Evolutionary conservation across 2,797 vertebrate genomes (phyloP).

Genomic region (Gallinago nigripennis): DNA sequence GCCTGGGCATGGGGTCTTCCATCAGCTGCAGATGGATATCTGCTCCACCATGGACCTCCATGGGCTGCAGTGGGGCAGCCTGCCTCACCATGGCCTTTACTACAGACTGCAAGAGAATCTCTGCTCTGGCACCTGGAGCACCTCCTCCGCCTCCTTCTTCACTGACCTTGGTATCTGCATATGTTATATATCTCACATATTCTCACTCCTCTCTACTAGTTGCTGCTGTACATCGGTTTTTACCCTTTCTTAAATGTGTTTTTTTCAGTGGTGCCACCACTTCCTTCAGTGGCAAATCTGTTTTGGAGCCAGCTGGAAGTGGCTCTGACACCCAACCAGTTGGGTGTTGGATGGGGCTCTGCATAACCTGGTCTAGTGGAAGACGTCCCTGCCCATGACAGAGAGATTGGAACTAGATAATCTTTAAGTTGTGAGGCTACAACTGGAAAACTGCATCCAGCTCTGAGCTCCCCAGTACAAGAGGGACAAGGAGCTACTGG

Average conservation of each 20-base stretch:
- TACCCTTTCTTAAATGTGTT: neutral
- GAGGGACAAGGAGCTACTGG: too few relatives aligned
- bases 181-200: neutral
- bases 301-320: neutral
- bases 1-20: accelerated
- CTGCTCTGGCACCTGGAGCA: accelerated
- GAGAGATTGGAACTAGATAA: neutral
- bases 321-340: neutral
- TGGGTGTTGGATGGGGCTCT: neutral
- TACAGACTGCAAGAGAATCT: neutral
- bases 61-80: neutral
- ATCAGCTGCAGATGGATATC: neutral
- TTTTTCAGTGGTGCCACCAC: neutral
- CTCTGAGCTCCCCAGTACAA: too few relatives aligned
- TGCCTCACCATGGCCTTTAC: neutral
- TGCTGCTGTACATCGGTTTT: neutral
- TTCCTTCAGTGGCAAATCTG: accelerated
- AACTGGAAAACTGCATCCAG: too few relatives aligned
- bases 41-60: neutral
- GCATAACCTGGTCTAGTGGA: neutral
- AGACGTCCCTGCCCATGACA: neutral
- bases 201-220: neutral
- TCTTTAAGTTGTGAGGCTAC: neutral
- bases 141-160: neutral
- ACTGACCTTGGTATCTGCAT: neutral